Percentiles rank a stretch among this genome's conserved stretches.
Evolutionary conservation across 1,140 invertebrate genomes (phyloP).

Genomic region (Cyclina sinensis): DNA sequence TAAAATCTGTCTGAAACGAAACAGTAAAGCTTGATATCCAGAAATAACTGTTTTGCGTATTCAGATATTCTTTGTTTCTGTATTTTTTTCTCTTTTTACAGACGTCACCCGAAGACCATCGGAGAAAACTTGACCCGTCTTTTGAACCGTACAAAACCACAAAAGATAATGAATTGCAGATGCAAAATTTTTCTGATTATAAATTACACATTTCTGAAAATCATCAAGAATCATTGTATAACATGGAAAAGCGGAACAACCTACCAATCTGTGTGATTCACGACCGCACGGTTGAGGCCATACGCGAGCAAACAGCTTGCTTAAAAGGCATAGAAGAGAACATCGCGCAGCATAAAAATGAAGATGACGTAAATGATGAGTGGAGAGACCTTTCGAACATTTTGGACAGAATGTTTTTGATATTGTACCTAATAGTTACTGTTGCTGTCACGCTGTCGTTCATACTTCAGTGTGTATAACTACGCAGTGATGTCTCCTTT

Average conservation of each 20-base stretch:
- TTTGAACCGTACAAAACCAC: neutral
- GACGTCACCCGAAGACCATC: neutral
- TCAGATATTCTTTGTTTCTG: too few species aligned
- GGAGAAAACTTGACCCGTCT: neutral
- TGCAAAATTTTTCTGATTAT: neutral
- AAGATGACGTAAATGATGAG: slow-evolving; percentile 13
- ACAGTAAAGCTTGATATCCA: too few species aligned
- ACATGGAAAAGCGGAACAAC: neutral
- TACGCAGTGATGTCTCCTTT: too few species aligned
- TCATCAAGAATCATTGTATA: neutral
- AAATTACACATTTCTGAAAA: neutral
- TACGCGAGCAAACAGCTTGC: neutral
- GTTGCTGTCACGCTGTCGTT: neutral
- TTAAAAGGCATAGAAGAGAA: neutral
- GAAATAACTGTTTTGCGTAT: too few species aligned
- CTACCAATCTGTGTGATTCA: neutral
- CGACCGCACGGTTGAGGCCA: neutral
- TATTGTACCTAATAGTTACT: slow-evolving; percentile 2
- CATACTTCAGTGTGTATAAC: slow-evolving; percentile 33
- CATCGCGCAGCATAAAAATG: neutral
- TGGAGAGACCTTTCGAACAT: slow-evolving; percentile 25
- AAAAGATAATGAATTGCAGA: neutral
- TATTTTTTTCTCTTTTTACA: too few species aligned
- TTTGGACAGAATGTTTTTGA: slow-evolving; percentile 33
- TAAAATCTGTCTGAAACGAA: too few species aligned